These are phyloP conservation scores for Smithornis capensis DNA, from an alignment of 2,113 vertebrate species.

Conservation along the genomic window DNA sequence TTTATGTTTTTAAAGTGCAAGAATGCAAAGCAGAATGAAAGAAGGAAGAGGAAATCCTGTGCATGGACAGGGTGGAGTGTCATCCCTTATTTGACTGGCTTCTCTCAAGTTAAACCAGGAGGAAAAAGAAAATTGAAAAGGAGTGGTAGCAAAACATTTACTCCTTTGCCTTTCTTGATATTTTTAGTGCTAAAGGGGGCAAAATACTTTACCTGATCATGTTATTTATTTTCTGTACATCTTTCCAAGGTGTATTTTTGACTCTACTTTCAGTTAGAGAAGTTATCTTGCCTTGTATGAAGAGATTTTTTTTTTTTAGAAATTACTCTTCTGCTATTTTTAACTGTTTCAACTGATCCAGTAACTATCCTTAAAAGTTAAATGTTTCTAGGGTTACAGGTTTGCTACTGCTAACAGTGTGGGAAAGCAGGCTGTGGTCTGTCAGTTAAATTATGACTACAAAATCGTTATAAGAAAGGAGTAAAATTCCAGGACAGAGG, in stretches of 20 bases:
- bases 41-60: conserved; percentile 16
- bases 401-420: not conserved
- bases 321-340: not conserved
- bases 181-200: not conserved
- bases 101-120: not conserved
- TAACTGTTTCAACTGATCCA: not conserved
- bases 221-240: not conserved
- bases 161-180: not conserved
- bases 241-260: not conserved
- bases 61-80: not conserved
- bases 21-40: not conserved
- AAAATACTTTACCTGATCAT: not conserved
- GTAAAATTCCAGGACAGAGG: not conserved
- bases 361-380: not conserved
- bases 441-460: not conserved
- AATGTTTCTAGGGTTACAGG: not conserved
- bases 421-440: not conserved
- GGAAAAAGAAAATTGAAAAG: not conserved
- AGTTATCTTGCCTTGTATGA: not conserved
- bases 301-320: not conserved
- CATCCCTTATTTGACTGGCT: not conserved
- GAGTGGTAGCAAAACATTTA: not conserved
- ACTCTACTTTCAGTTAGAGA: not conserved
- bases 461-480: not conserved
- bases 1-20: not conserved